Evolutionary conservation across 1,140 invertebrate genomes (phyloP).

Genomic region (Drosophila sulfurigaster): DNA sequence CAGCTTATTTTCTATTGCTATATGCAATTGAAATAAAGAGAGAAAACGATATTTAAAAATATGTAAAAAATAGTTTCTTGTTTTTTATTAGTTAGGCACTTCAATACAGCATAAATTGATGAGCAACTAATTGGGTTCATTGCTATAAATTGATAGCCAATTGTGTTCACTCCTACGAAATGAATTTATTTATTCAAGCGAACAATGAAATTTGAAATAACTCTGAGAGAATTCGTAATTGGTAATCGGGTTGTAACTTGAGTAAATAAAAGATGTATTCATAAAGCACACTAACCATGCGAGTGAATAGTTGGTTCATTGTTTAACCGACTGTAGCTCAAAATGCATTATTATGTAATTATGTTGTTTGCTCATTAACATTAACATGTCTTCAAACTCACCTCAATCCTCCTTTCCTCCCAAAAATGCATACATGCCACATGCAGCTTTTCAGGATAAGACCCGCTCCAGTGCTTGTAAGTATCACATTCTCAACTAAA

Average conservation of each 20-base stretch:
- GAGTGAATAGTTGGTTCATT: not conserved
- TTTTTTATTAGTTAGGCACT: not conserved
- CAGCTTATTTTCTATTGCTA: too few relatives aligned
- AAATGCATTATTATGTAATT: slow-evolving; percentile 63
- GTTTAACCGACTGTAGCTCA: not conserved
- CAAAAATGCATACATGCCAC: slow-evolving; percentile 52
- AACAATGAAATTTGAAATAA: not conserved
- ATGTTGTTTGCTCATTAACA: slow-evolving; percentile 72
- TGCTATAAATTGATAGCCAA: not conserved
- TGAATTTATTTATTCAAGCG: too few relatives aligned
- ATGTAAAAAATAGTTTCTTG: too few relatives aligned
- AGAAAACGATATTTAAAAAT: too few relatives aligned
- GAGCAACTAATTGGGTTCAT: not conserved
- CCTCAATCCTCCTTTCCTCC: slow-evolving; percentile 27
- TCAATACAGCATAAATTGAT: not conserved
- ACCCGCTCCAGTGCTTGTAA: slow-evolving; percentile 98
- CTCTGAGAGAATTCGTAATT: not conserved
- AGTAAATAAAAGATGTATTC: slow-evolving; percentile 6
- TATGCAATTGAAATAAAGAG: too few relatives aligned
- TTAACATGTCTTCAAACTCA: slow-evolving; percentile 68
- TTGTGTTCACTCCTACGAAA: not conserved
- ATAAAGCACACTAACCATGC: slow-evolving; percentile 3
- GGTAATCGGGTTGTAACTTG: slow-evolving; percentile 2
- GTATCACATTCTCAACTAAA: slow-evolving; percentile 86
- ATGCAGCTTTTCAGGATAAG: slow-evolving; percentile 97